A percentile compares a stretch with the other conserved stretches of the same genome.
Conservation (phyloP, 1,140 invertebrate species). For the Steinernema khuongi region DNA sequence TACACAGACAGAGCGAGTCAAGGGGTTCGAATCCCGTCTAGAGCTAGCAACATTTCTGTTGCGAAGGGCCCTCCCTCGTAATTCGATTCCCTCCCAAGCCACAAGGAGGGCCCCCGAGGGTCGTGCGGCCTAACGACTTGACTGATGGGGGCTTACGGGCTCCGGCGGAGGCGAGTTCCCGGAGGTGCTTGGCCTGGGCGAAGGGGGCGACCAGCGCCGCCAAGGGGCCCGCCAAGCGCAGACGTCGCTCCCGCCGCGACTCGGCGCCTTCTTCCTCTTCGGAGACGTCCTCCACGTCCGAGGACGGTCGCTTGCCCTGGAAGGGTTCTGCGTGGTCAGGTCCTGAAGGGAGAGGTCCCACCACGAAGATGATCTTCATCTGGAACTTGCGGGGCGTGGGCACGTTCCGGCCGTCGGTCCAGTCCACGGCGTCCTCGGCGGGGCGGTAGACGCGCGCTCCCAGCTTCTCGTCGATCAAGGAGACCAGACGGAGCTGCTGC, state of each 20-base stretch:
- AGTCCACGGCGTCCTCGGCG: conserved; percentile 46
- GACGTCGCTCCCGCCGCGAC: conserved; percentile 28
- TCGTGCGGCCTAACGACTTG: too few species aligned
- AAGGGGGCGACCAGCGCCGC: conserved; percentile 52
- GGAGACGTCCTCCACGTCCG: conserved; percentile 33
- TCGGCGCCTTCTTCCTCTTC: conserved; percentile 47
- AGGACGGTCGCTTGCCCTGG: conserved; percentile 20
- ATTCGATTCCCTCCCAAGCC: too few species aligned
- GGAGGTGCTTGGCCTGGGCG: conserved; percentile 40
- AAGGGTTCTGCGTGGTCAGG: not conserved
- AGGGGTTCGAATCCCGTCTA: too few species aligned
- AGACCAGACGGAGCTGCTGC: conserved; percentile 44
- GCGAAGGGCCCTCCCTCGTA: too few species aligned
- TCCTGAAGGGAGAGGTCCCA: conserved; percentile 20
- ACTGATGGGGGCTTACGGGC: conserved; percentile 8
- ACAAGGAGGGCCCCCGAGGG: too few species aligned
- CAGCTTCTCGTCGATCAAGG: conserved; percentile 38
- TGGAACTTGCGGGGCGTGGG: conserved; percentile 52
- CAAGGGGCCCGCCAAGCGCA: conserved; percentile 36
- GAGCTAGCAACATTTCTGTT: too few species aligned
- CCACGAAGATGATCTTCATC: conserved; percentile 54
- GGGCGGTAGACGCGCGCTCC: conserved; percentile 47
- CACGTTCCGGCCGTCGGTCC: conserved; percentile 44
- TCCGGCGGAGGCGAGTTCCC: conserved; percentile 31
- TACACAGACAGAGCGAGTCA: too few species aligned